Evolutionary conservation across 2,113 vertebrate species (phyloP), one percentile per base, ranked within the genome.

Genomic region (Coregonus clupeaformis): DNA sequence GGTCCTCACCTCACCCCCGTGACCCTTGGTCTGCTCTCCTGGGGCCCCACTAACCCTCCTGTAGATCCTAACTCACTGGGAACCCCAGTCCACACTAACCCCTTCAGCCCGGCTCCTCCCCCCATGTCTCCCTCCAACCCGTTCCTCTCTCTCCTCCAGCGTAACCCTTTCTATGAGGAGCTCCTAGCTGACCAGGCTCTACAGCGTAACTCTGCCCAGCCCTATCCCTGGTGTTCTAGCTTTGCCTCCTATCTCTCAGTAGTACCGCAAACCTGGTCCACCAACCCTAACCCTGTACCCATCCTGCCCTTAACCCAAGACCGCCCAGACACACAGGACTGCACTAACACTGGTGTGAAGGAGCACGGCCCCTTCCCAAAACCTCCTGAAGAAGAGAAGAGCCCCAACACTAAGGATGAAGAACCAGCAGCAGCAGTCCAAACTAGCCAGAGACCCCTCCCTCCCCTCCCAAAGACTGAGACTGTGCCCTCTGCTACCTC

Each of bases 141-240:
- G 30, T 97, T 97, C 91, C 94, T 96, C 90, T 92, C 88, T 84
- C 89, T 91, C 82, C 84, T 95, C 82, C 94, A 95, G 88, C 94
- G 87, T 89, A 97, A 96, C 86, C 95, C 95, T 73, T 96, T 96
- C 91, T 95, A 93, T 89, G 94, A 95, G 86, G 94, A 96, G 71
- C 88, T 94, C 85, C 80, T 94, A 77, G 90, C 91, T 74, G 84
- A 92, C 86, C 85, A 86, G 89, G 83, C 92, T 88, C 91, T 95
- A 92, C 96, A 94, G 84, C 90, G 94, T 92, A 96, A 94, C 84
- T 90, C 90, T 90, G 85, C 90, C 88, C 92, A 87, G 85, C 94
- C 95, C 90, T 91, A 95, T 95, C 70, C 89, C 91, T 96, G 91
- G 95, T 93, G 96, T 91, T 96, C 95, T 88, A 96, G 95, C 86